These are phyloP conservation scores for Acanthosepion pharaonis DNA, from an alignment of 2,888 invertebrate species.

Conservation along the genomic window DNA sequence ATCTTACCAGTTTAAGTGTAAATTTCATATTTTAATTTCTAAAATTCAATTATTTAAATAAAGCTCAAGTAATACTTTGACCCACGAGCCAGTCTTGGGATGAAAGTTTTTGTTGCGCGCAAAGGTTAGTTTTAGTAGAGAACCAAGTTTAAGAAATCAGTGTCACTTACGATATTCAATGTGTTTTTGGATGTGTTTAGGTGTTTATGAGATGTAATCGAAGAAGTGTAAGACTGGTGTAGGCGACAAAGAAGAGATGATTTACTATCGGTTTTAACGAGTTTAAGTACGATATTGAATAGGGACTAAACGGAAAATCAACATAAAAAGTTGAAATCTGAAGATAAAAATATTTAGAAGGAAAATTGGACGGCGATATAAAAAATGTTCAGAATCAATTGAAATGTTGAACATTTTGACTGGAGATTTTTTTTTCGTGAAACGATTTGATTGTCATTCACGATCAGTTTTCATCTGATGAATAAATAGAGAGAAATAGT, in stretches of 20 bases:
- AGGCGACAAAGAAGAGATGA: too few relatives aligned
- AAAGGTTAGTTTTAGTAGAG: not conserved
- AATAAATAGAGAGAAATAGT: not conserved
- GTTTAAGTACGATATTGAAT: too few relatives aligned
- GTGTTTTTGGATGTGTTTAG: not conserved
- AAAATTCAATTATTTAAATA: not conserved
- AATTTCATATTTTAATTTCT: not conserved
- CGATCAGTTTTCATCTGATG: not conserved
- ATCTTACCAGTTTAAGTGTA: not conserved
- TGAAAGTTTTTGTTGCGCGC: not conserved
- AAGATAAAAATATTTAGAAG: not conserved
- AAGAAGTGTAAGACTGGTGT: not conserved
- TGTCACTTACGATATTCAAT: not conserved
- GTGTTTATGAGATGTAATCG: not conserved
- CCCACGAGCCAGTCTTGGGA: not conserved
- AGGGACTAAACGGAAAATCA: too few relatives aligned
- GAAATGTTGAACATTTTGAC: not conserved
- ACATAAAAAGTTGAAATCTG: too few relatives aligned
- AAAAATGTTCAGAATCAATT: not conserved
- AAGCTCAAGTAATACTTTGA: not conserved
- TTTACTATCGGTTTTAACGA: too few relatives aligned
- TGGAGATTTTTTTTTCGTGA: not conserved
- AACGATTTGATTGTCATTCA: not conserved
- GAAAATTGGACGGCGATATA: not conserved
- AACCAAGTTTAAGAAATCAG: not conserved